Evolutionary conservation across 2,113 vertebrate species (phyloP).

Genomic region (Trachemys scripta): DNA sequence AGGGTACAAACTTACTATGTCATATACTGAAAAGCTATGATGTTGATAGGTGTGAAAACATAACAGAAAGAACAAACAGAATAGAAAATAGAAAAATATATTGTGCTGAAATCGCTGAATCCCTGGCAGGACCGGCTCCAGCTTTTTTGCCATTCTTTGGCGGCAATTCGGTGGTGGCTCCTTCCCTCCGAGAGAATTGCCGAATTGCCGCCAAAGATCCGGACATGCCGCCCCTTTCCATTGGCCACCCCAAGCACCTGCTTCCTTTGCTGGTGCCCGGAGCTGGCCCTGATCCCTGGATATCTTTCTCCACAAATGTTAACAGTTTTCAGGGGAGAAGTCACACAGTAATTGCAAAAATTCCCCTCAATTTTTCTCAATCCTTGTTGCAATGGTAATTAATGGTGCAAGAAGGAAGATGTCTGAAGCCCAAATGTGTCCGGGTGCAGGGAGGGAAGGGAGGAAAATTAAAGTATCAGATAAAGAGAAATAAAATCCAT

Average conservation of each 20-base stretch:
- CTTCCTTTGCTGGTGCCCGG: too few relatives aligned
- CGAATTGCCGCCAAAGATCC: too few relatives aligned
- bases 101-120: background rate
- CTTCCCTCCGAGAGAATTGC: too few relatives aligned
- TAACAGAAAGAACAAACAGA: background rate
- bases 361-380: background rate
- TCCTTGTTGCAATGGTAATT: background rate
- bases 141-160: too few relatives aligned
- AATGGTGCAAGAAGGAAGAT: background rate
- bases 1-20: fast-evolving
- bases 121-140: background rate
- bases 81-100: background rate
- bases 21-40: fast-evolving
- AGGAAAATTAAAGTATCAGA: background rate
- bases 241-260: too few relatives aligned
- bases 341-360: background rate
- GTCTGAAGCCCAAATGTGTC: background rate
- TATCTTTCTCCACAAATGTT: background rate
- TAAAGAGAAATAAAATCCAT: background rate
- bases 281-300: background rate
- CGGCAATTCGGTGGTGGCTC: too few relatives aligned
- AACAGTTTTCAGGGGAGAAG: background rate
- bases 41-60: background rate
- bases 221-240: too few relatives aligned
- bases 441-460: background rate